Evolutionary conservation across 2,888 invertebrate species (phyloP).

Genomic region (Drosophila borealis): DNA sequence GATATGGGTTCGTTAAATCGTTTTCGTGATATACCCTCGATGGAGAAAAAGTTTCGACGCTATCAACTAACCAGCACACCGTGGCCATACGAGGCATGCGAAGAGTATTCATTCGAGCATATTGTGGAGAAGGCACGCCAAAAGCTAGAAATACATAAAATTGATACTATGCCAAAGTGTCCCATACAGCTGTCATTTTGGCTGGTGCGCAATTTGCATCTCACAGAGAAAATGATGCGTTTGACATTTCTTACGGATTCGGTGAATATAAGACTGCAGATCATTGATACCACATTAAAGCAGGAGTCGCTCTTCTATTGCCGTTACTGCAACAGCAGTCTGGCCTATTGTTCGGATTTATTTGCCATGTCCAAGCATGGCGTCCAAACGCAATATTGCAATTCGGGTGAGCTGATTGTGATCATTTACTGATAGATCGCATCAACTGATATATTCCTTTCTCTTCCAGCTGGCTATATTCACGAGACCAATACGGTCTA

Average conservation of each 20-base stretch:
- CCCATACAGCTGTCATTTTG: conserved; percentile 91
- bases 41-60: conserved; percentile 79
- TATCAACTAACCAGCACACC: conserved; percentile 86
- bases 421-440: background rate
- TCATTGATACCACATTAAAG: conserved; percentile 82
- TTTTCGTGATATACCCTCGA: conserved; percentile 83
- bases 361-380: conserved; percentile 94
- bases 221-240: conserved; percentile 88
- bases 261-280: conserved; percentile 88
- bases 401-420: conserved; percentile 86
- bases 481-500: conserved; percentile 92
- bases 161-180: conserved; percentile 88
- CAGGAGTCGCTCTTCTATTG: conserved; percentile 86
- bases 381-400: conserved; percentile 92
- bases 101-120: conserved; percentile 87
- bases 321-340: conserved; percentile 87
- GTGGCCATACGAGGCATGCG: conserved; percentile 89
- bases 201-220: conserved; percentile 91
- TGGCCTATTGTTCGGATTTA: conserved; percentile 89
- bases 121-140: conserved; percentile 84
- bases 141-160: conserved; percentile 80
- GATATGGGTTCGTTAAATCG: conserved; percentile 85
- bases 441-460: background rate
- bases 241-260: conserved; percentile 89
- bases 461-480: conserved; percentile 87